Conservation (phyloP, 2,888 invertebrate genomes). For the Galerucella calmariensis region DNA sequence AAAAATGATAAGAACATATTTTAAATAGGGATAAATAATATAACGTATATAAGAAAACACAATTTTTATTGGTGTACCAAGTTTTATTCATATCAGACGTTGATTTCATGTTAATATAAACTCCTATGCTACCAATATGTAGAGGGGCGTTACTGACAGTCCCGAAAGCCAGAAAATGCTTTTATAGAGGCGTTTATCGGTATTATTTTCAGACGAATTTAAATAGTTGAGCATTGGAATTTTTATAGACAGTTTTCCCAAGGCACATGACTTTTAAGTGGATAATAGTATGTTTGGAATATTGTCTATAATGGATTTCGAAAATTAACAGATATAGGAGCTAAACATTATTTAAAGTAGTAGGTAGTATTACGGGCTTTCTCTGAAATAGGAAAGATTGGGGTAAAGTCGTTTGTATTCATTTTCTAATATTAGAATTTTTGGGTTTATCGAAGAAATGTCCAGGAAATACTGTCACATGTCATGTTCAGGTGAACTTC, state of each 20-base stretch:
- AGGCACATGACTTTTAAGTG: conserved; percentile 11
- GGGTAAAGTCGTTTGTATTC: too few relatives aligned
- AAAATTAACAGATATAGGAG: too few relatives aligned
- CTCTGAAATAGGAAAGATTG: too few relatives aligned
- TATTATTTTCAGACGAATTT: conserved; percentile 17
- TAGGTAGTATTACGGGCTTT: too few relatives aligned
- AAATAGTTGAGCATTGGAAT: conserved; percentile 15
- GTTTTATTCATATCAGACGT: neutral
- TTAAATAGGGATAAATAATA: too few relatives aligned
- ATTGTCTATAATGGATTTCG: neutral
- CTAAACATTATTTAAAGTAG: too few relatives aligned
- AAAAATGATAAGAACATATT: too few relatives aligned
- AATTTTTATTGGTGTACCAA: neutral
- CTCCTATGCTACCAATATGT: neutral
- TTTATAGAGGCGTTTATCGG: conserved; percentile 19
- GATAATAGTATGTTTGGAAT: neutral
- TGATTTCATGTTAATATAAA: neutral
- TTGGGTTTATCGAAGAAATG: too few relatives aligned
- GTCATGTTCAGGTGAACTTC: too few relatives aligned
- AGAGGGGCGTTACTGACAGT: neutral
- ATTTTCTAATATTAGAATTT: too few relatives aligned
- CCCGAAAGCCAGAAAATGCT: neutral
- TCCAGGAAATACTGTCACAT: too few relatives aligned
- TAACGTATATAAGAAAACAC: neutral
- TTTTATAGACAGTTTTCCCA: conserved; percentile 15